phyloP scores from a whole-genome alignment of 2,113 vertebrate genomes.

The Hydrolagus affinis region DNA sequence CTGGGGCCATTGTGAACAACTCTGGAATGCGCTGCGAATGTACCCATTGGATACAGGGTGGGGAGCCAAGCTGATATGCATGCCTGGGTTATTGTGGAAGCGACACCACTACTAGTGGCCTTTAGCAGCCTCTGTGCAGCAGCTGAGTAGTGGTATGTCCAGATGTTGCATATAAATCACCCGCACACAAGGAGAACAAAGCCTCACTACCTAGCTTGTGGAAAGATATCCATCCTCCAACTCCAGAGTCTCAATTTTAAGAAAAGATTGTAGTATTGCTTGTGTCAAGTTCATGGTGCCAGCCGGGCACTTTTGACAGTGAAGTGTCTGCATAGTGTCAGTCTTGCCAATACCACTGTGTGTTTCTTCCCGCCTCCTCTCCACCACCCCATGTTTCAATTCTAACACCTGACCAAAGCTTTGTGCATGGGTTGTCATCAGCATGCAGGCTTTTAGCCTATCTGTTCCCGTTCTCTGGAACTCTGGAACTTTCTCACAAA shows the following conservation, averaged over 20 bases:
- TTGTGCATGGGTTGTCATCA: no score
- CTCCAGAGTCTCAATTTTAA: not conserved
- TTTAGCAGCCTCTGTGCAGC: not conserved
- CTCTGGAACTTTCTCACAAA: no score
- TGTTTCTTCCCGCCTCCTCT: no score
- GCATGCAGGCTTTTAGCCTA: no score
- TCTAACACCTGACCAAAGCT: no score
- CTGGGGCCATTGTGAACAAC: no score
- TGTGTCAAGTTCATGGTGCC: not conserved
- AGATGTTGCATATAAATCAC: constrained; percentile 23
- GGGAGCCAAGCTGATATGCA: not conserved
- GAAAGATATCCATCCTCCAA: not conserved
- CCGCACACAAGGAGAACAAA: not conserved
- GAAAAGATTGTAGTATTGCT: not conserved
- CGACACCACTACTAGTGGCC: not conserved
- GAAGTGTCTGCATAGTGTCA: not conserved
- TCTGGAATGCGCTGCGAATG: not conserved
- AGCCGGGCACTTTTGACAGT: not conserved
- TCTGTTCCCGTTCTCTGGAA: no score
- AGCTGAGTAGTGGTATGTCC: not conserved
- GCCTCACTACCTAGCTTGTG: not conserved
- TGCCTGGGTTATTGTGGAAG: not conserved
- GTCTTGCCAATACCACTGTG: not conserved
- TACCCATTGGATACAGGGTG: not conserved
- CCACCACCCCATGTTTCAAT: no score